Conservation (phyloP, 2,797 vertebrate genomes). For the Anniella stebbinsi region DNA sequence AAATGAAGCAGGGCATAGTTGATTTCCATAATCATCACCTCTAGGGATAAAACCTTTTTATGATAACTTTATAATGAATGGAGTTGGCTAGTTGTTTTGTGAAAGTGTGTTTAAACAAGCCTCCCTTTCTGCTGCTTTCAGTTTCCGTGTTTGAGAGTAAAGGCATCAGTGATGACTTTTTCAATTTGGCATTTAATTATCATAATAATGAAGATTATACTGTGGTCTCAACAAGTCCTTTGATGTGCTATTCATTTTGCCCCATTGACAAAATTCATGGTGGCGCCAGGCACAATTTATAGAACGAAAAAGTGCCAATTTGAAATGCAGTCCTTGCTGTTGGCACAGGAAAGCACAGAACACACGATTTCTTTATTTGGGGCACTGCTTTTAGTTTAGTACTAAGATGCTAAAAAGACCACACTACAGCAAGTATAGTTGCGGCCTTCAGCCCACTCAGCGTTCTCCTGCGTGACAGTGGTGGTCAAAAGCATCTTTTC, state of each 20-base stretch:
- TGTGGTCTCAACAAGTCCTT: not conserved
- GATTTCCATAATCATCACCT: not conserved
- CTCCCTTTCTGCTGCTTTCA: not conserved
- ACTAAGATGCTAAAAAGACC: not conserved
- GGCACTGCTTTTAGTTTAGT: not conserved
- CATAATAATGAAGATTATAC: not conserved
- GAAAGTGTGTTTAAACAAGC: not conserved
- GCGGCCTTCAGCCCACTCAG: not conserved
- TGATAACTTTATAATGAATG: not conserved
- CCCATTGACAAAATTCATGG: not conserved
- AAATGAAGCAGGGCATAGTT: not conserved
- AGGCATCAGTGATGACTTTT: not conserved
- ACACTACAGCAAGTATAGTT: not conserved
- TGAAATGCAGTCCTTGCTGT: not conserved
- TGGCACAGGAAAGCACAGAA: not conserved
- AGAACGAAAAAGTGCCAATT: not conserved
- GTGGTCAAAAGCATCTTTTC: not conserved
- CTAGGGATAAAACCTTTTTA: not conserved
- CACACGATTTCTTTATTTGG: not conserved
- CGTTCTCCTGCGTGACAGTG: not conserved
- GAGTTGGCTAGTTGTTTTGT: not conserved
- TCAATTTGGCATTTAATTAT: not conserved
- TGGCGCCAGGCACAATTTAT: not conserved
- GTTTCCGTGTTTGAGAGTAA: not conserved
- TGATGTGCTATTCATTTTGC: not conserved